These are phyloP conservation scores for Spodoptera litura DNA, from an alignment of 1,140 invertebrate genomes.

Conservation along the genomic window DNA sequence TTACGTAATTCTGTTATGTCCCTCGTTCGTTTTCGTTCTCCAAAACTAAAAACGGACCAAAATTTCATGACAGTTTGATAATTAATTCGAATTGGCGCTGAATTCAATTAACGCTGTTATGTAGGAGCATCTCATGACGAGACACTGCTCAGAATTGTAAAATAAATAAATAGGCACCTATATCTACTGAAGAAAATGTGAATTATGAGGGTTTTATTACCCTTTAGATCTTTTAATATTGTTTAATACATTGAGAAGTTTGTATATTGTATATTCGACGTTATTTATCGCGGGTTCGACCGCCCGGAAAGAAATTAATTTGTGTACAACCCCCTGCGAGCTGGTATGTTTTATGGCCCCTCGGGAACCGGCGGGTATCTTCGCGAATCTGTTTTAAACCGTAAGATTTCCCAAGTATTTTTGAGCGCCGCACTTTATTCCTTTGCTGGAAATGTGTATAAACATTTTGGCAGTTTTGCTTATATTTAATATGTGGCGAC, in stretches of 20 bases:
- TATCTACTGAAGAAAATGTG: not conserved
- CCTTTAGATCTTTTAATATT: conserved; percentile 17
- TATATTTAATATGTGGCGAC: not conserved
- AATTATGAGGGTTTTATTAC: conserved; percentile 11
- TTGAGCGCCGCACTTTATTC: not conserved
- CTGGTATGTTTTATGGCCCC: conserved; percentile 22
- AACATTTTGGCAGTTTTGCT: not conserved
- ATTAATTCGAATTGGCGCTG: conserved; percentile 15
- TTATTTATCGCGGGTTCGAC: conserved; percentile 25
- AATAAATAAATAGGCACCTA: too few relatives aligned
- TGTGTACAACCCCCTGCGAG: conserved; percentile 8
- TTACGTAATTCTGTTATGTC: not conserved
- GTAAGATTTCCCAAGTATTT: conserved; percentile 12
- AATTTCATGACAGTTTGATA: conserved; percentile 8
- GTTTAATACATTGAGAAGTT: not conserved
- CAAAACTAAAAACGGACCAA: conserved; percentile 13
- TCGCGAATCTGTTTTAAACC: conserved; percentile 13
- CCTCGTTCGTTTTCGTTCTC: not conserved
- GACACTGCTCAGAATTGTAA: too few relatives aligned
- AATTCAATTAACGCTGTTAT: conserved; percentile 4
- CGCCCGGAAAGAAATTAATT: conserved; percentile 43
- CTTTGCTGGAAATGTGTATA: not conserved
- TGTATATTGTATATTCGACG: conserved; percentile 4
- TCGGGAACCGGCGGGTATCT: not conserved
- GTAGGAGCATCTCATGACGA: too few relatives aligned